Conservation (phyloP, 2,888 invertebrate species). For the Agrotis clavis region DNA sequence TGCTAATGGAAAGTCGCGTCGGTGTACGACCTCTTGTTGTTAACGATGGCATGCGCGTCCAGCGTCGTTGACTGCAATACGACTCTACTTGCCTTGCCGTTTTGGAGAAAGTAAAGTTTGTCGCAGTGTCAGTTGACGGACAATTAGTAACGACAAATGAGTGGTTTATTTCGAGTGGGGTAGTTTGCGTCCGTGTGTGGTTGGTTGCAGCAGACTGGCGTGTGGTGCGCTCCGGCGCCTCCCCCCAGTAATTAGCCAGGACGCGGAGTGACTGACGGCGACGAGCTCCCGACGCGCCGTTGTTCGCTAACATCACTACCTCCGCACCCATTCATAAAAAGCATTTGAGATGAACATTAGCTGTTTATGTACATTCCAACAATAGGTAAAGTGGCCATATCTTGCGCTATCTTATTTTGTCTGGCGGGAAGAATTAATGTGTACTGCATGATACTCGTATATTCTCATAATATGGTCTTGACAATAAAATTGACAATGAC, state of each 20-base stretch:
- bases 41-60: slow-evolving; percentile 67
- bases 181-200: slow-evolving; percentile 47
- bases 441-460: slow-evolving; percentile 21
- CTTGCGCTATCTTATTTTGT: slow-evolving; percentile 32
- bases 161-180: slow-evolving; percentile 53
- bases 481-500: too few species aligned
- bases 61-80: slow-evolving; percentile 72
- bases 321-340: slow-evolving; percentile 63
- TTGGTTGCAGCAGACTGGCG: slow-evolving; percentile 7
- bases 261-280: slow-evolving; percentile 63
- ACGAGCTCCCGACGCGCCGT: slow-evolving; percentile 62
- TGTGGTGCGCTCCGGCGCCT: slow-evolving; percentile 51
- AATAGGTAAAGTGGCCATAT: slow-evolving; percentile 56
- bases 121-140: slow-evolving; percentile 42
- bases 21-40: slow-evolving; percentile 75
- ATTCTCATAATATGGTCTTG: slow-evolving; percentile 15
- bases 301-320: slow-evolving; percentile 73
- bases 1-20: slow-evolving; percentile 82
- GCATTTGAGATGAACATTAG: slow-evolving; percentile 54
- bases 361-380: slow-evolving; percentile 46
- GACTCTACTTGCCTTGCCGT: slow-evolving; percentile 52
- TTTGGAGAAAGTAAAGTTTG: slow-evolving; percentile 45
- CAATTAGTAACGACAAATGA: slow-evolving; percentile 55
- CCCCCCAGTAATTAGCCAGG: slow-evolving; percentile 75
- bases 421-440: slow-evolving; percentile 28